phyloP scores from a whole-genome alignment of 2,797 vertebrate species.

The Syndactyla subalaris region DNA sequence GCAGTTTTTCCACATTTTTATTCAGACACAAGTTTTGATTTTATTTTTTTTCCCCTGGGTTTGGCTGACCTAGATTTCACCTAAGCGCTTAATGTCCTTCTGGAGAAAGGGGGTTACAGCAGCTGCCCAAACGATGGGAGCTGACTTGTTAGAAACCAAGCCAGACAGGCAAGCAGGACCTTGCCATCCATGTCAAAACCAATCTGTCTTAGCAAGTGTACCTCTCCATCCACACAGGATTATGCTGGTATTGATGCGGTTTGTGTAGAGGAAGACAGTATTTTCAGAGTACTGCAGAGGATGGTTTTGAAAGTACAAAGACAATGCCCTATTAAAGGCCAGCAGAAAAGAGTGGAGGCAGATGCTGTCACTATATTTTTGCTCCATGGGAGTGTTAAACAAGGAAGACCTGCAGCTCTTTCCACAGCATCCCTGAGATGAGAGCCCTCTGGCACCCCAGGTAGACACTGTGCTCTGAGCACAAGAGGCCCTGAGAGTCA shows the following conservation, averaged over 20 bases:
- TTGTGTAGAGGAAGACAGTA: not conserved
- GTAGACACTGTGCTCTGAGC: not conserved
- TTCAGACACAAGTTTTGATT: not conserved
- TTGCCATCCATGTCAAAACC: not conserved
- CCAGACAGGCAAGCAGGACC: not conserved
- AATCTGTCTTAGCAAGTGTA: not conserved
- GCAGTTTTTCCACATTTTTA: not conserved
- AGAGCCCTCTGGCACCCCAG: not conserved
- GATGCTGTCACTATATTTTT: not conserved
- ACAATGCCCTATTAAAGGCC: not conserved
- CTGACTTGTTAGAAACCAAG: not conserved
- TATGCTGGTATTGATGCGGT: not conserved
- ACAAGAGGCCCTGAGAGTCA: fast-evolving
- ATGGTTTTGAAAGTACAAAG: not conserved
- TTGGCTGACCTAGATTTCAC: not conserved
- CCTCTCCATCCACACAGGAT: not conserved
- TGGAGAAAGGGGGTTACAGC: not conserved
- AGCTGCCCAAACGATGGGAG: not conserved
- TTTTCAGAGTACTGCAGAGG: not conserved
- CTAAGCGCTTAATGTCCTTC: not conserved
- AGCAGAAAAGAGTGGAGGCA: not conserved
- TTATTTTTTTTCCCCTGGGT: not conserved
- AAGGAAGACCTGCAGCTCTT: not conserved
- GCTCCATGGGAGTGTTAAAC: not conserved
- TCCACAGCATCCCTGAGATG: fast-evolving